These are phyloP conservation scores for Saccostrea echinata DNA, from an alignment of 1,140 invertebrate genomes.

Conservation along the genomic window DNA sequence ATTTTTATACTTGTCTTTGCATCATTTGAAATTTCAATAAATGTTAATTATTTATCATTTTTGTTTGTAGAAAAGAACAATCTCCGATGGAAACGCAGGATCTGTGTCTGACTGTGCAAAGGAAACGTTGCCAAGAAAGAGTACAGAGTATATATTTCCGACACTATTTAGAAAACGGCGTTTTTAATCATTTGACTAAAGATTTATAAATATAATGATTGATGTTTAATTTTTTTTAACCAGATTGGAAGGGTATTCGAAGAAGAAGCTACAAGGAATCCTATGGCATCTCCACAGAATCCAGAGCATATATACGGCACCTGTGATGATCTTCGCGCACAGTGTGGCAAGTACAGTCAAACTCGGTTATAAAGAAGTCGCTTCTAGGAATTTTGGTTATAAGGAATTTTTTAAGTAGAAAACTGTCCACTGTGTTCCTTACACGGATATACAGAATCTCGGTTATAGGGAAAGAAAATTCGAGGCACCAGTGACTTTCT, in stretches of 20 bases:
- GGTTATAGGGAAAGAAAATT: no score
- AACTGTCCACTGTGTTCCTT: no score
- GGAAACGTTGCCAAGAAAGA: neutral
- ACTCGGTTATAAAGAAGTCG: no score
- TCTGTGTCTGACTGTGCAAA: neutral
- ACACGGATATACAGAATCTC: no score
- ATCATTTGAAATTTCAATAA: neutral
- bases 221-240: neutral
- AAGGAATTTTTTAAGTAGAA: no score
- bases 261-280: slow-evolving; percentile 19
- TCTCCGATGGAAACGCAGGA: neutral
- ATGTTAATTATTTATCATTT: neutral
- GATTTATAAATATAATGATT: no score
- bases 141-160: neutral
- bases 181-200: no score
- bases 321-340: slow-evolving; percentile 38
- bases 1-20: neutral
- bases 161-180: neutral
- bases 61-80: neutral
- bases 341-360: slow-evolving; percentile 34
- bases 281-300: slow-evolving; percentile 1
- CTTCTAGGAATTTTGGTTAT: no score
- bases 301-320: slow-evolving; percentile 16
- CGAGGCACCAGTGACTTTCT: no score
- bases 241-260: neutral